Conservation (phyloP, 1,140 invertebrate species). For the Lepidurus apus region DNA sequence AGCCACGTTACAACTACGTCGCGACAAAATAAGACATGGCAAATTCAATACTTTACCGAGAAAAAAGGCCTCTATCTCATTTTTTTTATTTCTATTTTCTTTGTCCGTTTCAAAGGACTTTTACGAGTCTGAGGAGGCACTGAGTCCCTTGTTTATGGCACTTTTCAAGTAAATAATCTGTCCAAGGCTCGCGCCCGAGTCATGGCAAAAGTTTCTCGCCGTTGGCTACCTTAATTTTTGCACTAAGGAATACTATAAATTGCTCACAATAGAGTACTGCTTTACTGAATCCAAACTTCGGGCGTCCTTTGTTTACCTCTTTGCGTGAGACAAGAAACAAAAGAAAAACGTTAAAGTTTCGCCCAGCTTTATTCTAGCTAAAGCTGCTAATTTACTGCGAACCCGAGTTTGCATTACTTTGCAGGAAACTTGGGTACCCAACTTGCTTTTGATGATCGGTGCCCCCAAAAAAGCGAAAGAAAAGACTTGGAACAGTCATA, state of each 20-base stretch:
- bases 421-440: neutral
- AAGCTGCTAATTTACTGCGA: neutral
- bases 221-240: slow-evolving; percentile 1
- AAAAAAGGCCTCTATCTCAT: no score
- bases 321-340: neutral
- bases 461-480: neutral
- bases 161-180: neutral
- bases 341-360: neutral
- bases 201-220: neutral
- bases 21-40: no score
- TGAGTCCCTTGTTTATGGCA: neutral
- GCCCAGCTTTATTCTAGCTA: neutral
- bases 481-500: neutral
- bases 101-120: no score
- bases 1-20: no score
- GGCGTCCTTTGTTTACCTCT: neutral
- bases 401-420: neutral
- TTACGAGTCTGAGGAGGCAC: no score
- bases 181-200: neutral
- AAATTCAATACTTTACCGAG: no score
- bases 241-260: neutral
- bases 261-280: neutral
- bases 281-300: neutral
- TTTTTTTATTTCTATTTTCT: no score
- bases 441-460: neutral